Conservation (phyloP, 2,888 invertebrate species). For the Notodonta ziczac region DNA sequence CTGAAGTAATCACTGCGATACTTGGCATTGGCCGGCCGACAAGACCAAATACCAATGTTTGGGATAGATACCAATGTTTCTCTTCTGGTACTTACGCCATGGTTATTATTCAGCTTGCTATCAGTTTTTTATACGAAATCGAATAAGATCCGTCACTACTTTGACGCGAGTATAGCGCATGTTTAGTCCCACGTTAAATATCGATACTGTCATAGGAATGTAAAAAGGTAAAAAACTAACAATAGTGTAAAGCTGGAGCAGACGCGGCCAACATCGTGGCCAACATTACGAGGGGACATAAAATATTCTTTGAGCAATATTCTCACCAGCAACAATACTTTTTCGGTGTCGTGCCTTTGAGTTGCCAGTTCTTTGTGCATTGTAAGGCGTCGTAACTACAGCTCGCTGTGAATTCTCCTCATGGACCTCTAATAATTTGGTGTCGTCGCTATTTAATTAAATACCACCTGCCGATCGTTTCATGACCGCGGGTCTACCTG, state of each 20-base stretch:
- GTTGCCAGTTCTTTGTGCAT: background rate
- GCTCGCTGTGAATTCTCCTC: background rate
- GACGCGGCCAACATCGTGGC: background rate
- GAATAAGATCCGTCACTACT: no score
- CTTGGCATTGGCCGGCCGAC: background rate
- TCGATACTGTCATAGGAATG: no score
- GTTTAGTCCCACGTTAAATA: no score
- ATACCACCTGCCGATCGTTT: background rate
- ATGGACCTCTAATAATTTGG: background rate
- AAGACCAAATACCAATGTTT: background rate
- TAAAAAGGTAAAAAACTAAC: no score
- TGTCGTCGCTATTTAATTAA: constrained; percentile 3
- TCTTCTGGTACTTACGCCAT: no score
- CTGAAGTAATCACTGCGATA: constrained; percentile 31
- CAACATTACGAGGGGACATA: background rate
- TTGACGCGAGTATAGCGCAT: no score
- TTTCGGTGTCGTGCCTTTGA: background rate
- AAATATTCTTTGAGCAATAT: background rate
- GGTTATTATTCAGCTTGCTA: no score
- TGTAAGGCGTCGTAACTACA: no score
- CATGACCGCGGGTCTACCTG: background rate
- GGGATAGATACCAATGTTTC: background rate
- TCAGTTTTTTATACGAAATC: no score
- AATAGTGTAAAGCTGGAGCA: background rate
- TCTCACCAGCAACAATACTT: background rate